Base-by-base conservation (phyloP, 2,797 vertebrate genomes). In the Buphagus erythrorhynchus region DNA sequence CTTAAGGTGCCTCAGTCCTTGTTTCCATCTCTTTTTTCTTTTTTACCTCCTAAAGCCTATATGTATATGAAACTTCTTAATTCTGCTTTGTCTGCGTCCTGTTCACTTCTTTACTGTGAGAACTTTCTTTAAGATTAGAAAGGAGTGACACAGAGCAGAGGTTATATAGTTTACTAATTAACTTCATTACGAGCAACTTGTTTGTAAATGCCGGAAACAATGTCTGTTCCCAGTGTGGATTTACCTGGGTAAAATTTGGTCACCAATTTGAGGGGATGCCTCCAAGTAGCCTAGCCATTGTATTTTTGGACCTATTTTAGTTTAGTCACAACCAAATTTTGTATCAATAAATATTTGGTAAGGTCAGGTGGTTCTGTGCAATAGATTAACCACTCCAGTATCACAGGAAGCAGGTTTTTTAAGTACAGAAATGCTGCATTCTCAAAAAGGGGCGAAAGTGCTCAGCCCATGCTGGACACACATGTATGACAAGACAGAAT, bases 81-180 rank as follows among this genome's bases (percentile, higher is more conserved):
- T 45, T 93, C 86, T 91, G 58, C 89, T 97, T 94, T 95, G 95
- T 95, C 80, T 74, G n/a, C 91, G 90, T 94, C 81, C 82, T 95
- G 52, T 61, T 86, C 79, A 62, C 90, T 89, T 93, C 96, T 88
- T 91, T 93, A 74, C 88, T 88, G 86, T 72, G 86, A 91, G 93
- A 95, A 93, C 88, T 95, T 97, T 93, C 96, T 81, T 95, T 93
- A 96, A 97, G 97, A 95, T 82, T 92, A 94, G 93, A 95, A 97
- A 97, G 96, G 97, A 97, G 95, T 95, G 81, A 98, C 85, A 95
- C 95, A 96, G 98, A 97, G 80, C 97, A 98, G 98, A 98, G 98
- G 98, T 98, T 98, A 93, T 92, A 46, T 46, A 89, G 98, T 90
- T 98, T 98, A 98, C 98, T 98, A 86, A 98, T 98, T 98, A 98